Evolutionary conservation across 2,888 invertebrate genomes (phyloP), one percentile per base, ranked within the genome.

Genomic region (Tryphoninae sp.): DNA sequence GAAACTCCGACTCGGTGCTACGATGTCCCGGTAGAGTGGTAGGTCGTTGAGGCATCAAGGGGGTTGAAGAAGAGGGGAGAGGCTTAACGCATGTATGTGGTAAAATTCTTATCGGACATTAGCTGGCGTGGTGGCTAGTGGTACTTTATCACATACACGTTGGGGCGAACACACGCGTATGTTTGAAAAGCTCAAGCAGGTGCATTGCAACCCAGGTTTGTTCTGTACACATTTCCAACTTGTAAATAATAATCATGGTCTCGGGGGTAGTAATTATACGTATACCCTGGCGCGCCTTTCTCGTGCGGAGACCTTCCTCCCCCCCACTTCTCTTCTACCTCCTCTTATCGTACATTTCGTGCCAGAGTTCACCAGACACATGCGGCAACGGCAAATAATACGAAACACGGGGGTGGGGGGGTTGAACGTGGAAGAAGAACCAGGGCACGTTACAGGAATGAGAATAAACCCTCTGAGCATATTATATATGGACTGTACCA

Each of bases 211-310:
- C 19, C n/a, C 19, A 19, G 19, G 26, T 33, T 51, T 68, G 72
- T 49, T 67, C 61, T 26, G 64, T 76, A 78, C 64, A 53, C 68
- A 64, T 76, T 79, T 76, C 65, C 73, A 82, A 80, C 82, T 77
- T 80, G 82, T 82, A 82, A 82, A 82, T 82, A 82, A 82, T 82
- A 82, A 82, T 77, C 67, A 76, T 79, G 68, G 73, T 16, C 58
- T 68, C 65, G 9, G 13, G 55, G 69, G 45, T 65, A 73, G 82
- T 82, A 82, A 82, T 82, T 82, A 80, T 82, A 80, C 69, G 79
- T 82, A 61, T 61, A 82, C 77, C 53, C 33, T 19, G 8, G 73
- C 76, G 76, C 82, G 80, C 76, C 72, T 78, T 81, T 81, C 78
- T 74, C 81, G 79, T 78, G 68, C 71, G 55, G 13, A 23, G 9